These are phyloP conservation scores for Lepidotrigona ventralis DNA, from an alignment of 1,140 invertebrate species.

Conservation along the genomic window DNA sequence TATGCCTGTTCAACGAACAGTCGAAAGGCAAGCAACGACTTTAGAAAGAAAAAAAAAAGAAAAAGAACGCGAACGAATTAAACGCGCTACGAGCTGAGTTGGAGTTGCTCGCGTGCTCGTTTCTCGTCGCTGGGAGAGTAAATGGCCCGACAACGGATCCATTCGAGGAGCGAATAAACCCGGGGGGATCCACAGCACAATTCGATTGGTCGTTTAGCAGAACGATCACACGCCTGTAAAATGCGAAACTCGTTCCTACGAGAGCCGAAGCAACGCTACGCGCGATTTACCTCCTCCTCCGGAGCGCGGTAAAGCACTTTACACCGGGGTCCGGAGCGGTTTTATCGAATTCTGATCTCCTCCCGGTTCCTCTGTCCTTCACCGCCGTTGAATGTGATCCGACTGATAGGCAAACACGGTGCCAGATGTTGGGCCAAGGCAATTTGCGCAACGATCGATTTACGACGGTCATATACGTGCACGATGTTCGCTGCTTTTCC, in stretches of 20 bases:
- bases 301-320: slow-evolving; percentile 49
- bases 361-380: slow-evolving; percentile 54
- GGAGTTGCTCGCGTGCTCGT: neutral
- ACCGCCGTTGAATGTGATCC: slow-evolving; percentile 63
- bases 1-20: neutral
- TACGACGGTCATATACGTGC: slow-evolving; percentile 54
- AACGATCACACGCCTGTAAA: slow-evolving; percentile 46
- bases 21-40: neutral
- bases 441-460: slow-evolving; percentile 71
- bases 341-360: slow-evolving; percentile 70
- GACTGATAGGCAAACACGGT: slow-evolving; percentile 69
- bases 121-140: slow-evolving; percentile 15
- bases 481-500: slow-evolving; percentile 37
- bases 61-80: neutral
- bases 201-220: slow-evolving; percentile 60
- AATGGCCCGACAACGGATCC: slow-evolving; percentile 38
- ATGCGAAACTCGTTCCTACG: slow-evolving; percentile 53
- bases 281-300: slow-evolving; percentile 36
- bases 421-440: slow-evolving; percentile 66
- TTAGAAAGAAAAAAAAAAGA: too few species aligned
- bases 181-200: slow-evolving; percentile 35
- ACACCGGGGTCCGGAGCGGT: slow-evolving; percentile 45
- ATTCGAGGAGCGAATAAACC: slow-evolving; percentile 46
- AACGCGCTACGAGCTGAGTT: too few species aligned
- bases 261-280: slow-evolving; percentile 15